Evolutionary conservation across 30 jellyfish, hydroid and myxozoan species (phyloP).

Genomic region (Rhopilema esculentum): DNA sequence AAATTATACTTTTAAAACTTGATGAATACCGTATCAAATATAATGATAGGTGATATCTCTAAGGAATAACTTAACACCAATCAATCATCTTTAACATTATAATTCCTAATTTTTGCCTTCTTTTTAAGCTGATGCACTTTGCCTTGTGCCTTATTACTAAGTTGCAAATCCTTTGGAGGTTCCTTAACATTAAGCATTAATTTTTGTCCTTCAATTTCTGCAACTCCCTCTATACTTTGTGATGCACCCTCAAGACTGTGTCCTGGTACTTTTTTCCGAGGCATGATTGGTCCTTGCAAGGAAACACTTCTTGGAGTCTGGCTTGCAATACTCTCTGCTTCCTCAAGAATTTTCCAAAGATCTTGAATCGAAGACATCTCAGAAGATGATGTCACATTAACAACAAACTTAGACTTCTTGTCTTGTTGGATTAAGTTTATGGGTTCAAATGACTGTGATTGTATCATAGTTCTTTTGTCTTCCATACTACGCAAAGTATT

Average conservation of each 20-base stretch:
- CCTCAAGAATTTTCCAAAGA: conserved; percentile 81
- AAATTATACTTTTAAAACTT: no score
- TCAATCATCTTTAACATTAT: conserved; percentile 50
- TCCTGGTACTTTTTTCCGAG: neutral
- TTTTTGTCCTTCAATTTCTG: conserved; percentile 46
- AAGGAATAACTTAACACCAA: neutral
- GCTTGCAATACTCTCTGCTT: conserved; percentile 59
- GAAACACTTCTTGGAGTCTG: conserved; percentile 66
- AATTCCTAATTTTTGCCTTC: conserved; percentile 41
- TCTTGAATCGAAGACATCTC: conserved; percentile 73
- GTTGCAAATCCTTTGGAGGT: conserved; percentile 7
- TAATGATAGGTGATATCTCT: no score
- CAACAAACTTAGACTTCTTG: neutral
- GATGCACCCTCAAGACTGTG: neutral
- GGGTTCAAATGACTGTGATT: neutral
- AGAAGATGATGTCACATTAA: conserved; percentile 61
- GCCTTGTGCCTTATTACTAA: conserved; percentile 71
- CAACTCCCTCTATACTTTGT: neutral
- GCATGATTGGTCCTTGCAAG: neutral
- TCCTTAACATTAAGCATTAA: conserved; percentile 17
- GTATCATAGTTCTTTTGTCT: neutral
- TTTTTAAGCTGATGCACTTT: conserved; percentile 14
- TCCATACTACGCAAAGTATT: neutral
- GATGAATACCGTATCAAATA: no score
- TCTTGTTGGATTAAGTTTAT: neutral